phyloP scores from a whole-genome alignment of 2,113 vertebrate species.

The Hemiprocne comata region DNA sequence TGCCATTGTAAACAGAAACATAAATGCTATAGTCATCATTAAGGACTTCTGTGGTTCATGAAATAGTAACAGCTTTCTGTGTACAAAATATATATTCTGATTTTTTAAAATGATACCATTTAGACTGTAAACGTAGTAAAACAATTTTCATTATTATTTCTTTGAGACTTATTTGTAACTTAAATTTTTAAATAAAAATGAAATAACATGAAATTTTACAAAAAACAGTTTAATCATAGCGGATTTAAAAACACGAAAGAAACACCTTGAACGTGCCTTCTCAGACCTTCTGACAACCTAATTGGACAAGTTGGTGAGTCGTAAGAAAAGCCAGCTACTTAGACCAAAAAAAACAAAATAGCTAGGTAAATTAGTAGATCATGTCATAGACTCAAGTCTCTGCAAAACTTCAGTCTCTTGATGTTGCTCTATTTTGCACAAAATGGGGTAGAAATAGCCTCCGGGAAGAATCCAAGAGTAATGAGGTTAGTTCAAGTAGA shows the following conservation, averaged over 20 bases:
- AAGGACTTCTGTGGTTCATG: not conserved
- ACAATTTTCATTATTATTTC: not conserved
- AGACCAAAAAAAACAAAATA: not conserved
- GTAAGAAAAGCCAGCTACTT: not conserved
- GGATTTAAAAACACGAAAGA: not conserved
- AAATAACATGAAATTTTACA: not conserved
- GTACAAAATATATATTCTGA: not conserved
- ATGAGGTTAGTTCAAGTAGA: slow-evolving; percentile 29
- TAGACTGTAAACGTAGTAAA: not conserved
- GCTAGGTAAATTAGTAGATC: not conserved
- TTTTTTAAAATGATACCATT: not conserved
- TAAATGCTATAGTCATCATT: not conserved
- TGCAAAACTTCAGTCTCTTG: not conserved
- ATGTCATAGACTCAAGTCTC: not conserved
- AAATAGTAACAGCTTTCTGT: not conserved
- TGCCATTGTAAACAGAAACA: not conserved
- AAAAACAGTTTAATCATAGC: not conserved
- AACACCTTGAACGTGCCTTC: not conserved
- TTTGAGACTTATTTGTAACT: not conserved
- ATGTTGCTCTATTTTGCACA: slow-evolving; percentile 25
- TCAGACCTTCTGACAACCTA: not conserved
- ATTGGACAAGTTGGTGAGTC: not conserved
- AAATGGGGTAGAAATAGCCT: slow-evolving; percentile 53
- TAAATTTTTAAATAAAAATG: not conserved
- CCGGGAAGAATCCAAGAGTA: not conserved